A percentile compares a stretch with the other conserved stretches of the same genome.
phyloP scores from a whole-genome alignment of 2,113 vertebrate genomes.

The Turdus rufiventris region DNA sequence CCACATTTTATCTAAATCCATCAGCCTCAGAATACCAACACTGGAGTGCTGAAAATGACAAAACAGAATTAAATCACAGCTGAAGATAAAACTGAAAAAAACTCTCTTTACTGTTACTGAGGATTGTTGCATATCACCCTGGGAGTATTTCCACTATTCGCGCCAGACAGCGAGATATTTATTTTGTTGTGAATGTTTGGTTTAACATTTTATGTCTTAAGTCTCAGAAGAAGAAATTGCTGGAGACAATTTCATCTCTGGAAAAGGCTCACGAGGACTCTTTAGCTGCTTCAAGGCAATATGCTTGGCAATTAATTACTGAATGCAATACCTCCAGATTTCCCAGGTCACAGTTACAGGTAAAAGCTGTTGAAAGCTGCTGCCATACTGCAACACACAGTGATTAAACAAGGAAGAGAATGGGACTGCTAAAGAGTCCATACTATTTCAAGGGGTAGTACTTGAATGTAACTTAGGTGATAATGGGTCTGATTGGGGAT shows the following conservation, averaged over 20 bases:
- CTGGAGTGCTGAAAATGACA: not conserved
- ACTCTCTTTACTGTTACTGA: not conserved
- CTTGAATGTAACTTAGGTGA: not conserved
- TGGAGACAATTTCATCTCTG: not conserved
- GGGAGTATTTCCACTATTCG: not conserved
- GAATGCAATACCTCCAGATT: not conserved
- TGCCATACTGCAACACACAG: not conserved
- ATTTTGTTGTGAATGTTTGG: not conserved
- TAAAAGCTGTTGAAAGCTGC: not conserved
- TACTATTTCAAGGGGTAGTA: not conserved
- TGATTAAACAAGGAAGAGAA: not conserved
- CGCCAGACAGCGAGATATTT: not conserved
- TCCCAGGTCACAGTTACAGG: not conserved
- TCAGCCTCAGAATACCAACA: not conserved
- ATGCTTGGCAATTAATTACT: not conserved
- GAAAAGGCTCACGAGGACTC: not conserved
- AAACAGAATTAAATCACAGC: not conserved
- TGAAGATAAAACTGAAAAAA: not conserved
- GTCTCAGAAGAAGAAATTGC: not conserved
- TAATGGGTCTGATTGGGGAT: not conserved
- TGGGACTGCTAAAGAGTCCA: not conserved
- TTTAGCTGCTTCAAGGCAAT: not conserved
- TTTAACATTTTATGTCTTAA: not conserved
- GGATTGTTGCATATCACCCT: not conserved
- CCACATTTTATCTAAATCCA: not conserved